A percentile compares a stretch with the other conserved stretches of the same genome.
Conservation (phyloP, 2,888 invertebrate genomes). For the Orthosia incerta region DNA sequence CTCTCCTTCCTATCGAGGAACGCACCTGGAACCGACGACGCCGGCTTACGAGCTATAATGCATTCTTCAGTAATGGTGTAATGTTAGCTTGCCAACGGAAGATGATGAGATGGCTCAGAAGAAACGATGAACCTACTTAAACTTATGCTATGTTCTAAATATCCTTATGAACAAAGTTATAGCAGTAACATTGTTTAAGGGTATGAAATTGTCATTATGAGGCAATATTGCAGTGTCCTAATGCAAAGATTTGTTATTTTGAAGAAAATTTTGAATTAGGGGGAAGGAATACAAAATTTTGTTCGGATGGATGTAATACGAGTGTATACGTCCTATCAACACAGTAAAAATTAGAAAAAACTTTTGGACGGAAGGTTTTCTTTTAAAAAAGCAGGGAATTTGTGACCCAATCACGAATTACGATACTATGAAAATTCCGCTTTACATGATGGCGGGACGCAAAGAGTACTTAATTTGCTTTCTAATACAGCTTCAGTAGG, state of each 20-base stretch:
- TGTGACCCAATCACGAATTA: background rate
- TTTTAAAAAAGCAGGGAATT: background rate
- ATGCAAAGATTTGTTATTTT: too few species aligned
- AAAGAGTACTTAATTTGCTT: background rate
- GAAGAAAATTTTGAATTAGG: too few species aligned
- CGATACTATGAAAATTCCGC: background rate
- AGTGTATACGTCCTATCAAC: too few species aligned
- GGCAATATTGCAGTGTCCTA: too few species aligned
- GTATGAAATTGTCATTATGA: too few species aligned
- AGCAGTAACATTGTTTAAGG: too few species aligned
- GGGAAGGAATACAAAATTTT: too few species aligned
- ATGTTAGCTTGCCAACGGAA: background rate
- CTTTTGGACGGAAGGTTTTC: background rate
- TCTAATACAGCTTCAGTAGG: background rate
- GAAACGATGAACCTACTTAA: too few species aligned
- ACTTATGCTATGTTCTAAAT: too few species aligned
- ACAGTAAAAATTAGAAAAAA: background rate
- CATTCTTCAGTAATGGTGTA: slow-evolving; percentile 10
- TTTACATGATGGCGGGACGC: background rate
- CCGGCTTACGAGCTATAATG: background rate
- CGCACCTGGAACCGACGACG: slow-evolving; percentile 6
- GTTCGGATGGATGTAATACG: too few species aligned
- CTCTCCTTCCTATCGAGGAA: too few species aligned
- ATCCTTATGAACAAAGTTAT: too few species aligned
- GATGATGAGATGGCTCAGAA: background rate